Evolutionary conservation across 2,888 invertebrate species (phyloP), one percentile per base, ranked within the genome.

Genomic region (Microplitis deprimator): DNA sequence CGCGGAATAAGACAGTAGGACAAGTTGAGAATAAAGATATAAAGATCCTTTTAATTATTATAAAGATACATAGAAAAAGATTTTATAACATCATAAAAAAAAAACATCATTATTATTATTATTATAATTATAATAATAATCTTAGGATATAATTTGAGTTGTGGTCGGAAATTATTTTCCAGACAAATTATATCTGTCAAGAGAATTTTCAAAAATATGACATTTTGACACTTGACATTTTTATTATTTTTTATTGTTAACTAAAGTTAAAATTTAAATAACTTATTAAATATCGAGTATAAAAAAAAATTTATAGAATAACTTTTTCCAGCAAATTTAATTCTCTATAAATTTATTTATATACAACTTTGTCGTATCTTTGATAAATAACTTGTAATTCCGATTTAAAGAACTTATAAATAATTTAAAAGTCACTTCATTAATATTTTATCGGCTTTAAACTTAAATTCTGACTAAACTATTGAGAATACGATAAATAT

Each of bases 1-100:
- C 74, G 60, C 20, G 13, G 59, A n/a, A 29, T 17, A 29, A 29
- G 38, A 20, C 13, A 38, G 65, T 20, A 10, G 5, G 29, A 29
- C 29, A 13, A 29, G 29, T 62, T 10, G 29, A 38, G 38, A 38
- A 65, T 10, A 29, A 65, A 65, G 38, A 65, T 29, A 38, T 65
- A 20, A 29, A 65, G 29, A 65, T 65, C 13, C 13, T 65, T 65
- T 65, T 29, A 65, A 29, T 50, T 50, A 50, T 13, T 50, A 50
- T 13, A 13, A 50, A 50, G 13, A 50, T 50, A 50, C 13, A 50
- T 50, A 29, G 50, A 8, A 13, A 50, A 50, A 50, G 10, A 50
- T 50, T 50, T 50, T 13, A 50, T 13, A 50, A 13, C 50, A 13
- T 50, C 20, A 20, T 20, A 1, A 29, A 29, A 29, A 29, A 29